A percentile compares a stretch with the other conserved stretches of the same genome.
Evolutionary conservation across 2,797 vertebrate species (phyloP).

Genomic region (Glyptemys insculpta): DNA sequence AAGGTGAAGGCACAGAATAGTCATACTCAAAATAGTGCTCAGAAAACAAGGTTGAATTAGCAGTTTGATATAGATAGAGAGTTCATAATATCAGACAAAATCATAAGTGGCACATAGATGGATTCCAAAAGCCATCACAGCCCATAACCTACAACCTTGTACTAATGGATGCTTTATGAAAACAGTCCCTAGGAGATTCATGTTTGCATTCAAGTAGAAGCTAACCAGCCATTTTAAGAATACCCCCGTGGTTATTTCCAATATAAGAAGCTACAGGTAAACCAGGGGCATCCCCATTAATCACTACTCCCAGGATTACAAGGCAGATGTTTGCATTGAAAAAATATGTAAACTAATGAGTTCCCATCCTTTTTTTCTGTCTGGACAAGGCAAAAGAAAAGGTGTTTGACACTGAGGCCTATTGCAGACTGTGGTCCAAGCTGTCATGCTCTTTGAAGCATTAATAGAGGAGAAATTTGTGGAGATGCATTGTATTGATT

Average conservation of each 20-base stretch:
- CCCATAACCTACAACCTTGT: fast-evolving
- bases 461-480: too few species aligned
- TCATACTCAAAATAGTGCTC: neutral
- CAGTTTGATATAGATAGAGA: neutral
- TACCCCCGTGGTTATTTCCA: neutral
- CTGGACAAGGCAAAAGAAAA: neutral
- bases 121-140: neutral
- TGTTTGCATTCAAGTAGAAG: neutral
- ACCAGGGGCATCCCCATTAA: neutral
- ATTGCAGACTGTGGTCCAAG: neutral
- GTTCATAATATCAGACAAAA: neutral
- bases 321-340: too few species aligned
- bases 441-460: neutral
- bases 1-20: neutral
- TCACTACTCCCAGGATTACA: neutral
- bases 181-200: neutral
- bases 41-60: neutral
- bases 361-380: neutral
- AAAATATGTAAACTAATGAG: neutral
- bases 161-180: neutral
- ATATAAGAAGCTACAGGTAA: neutral
- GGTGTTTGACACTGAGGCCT: neutral
- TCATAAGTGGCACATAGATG: neutral
- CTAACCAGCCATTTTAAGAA: neutral
- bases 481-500: neutral